phyloP scores from a whole-genome alignment of 2,797 vertebrate genomes.

The Rhinophrynus dorsalis region DNA sequence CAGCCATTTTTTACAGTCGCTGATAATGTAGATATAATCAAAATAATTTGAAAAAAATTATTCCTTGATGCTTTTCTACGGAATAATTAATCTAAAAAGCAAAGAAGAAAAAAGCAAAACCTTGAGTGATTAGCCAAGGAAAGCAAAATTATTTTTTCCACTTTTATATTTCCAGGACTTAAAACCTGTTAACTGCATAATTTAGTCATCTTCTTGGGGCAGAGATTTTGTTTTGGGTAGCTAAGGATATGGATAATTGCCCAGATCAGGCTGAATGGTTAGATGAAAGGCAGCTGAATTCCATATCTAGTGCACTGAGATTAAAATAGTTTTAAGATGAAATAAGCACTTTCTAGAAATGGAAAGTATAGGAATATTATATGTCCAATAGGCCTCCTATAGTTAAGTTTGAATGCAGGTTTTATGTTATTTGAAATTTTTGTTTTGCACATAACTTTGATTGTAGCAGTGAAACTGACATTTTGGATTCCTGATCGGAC shows the following conservation, averaged over 20 bases:
- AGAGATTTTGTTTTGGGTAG: constrained; percentile 24
- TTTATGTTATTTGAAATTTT: too few relatives aligned
- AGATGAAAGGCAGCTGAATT: constrained; percentile 30
- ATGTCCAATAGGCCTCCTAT: too few relatives aligned
- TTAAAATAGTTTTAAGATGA: constrained; percentile 20
- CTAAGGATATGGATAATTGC: constrained; percentile 35
- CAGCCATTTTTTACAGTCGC: constrained; percentile 43
- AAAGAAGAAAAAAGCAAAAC: constrained; percentile 28
- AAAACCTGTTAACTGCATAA: constrained; percentile 42
- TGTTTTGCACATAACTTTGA: too few relatives aligned
- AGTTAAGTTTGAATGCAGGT: too few relatives aligned
- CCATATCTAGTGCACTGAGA: background rate
- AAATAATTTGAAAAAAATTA: constrained; percentile 44
- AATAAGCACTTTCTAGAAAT: constrained; percentile 11
- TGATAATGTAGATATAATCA: constrained; percentile 49
- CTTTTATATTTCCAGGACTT: constrained; percentile 29
- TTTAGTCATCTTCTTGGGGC: constrained; percentile 23
- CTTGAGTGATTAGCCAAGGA: constrained; percentile 30
- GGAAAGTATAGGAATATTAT: background rate
- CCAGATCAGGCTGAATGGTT: constrained; percentile 25
- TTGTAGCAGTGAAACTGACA: too few relatives aligned
- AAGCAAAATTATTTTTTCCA: constrained; percentile 19
- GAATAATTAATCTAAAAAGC: constrained; percentile 41
- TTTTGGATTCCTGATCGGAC: too few relatives aligned
- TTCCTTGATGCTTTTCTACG: constrained; percentile 9